A percentile compares a stretch with the other conserved stretches of the same genome.
Evolutionary conservation across 2,797 vertebrate genomes (phyloP).

Genomic region (Sebastes alutus): DNA sequence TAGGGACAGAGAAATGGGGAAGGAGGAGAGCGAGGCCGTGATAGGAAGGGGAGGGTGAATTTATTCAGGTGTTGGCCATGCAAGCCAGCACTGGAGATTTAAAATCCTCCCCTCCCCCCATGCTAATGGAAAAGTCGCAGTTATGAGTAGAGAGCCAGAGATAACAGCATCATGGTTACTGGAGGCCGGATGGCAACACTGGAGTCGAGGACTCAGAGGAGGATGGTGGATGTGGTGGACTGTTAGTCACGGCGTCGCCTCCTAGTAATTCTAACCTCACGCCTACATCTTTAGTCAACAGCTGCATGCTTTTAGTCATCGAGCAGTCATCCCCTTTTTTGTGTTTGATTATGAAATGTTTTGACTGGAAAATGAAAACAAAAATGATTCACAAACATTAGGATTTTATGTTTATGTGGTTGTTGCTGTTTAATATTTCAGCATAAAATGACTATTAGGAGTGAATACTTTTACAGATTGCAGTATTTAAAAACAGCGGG

Average conservation of each 20-base stretch:
- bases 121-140: not conserved
- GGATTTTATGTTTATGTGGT: not conserved
- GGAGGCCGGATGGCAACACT: not conserved
- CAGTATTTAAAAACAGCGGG: not conserved
- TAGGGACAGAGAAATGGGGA: constrained; percentile 41
- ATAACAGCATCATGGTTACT: not conserved
- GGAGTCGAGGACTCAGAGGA: constrained; percentile 23
- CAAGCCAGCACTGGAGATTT: constrained; percentile 57
- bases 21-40: constrained; percentile 9
- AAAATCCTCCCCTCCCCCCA: constrained; percentile 24
- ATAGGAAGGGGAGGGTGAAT: constrained; percentile 34
- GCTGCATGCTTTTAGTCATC: constrained; percentile 21
- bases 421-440: not conserved
- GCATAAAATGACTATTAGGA: not conserved
- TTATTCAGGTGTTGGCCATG: constrained; percentile 66
- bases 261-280: constrained; percentile 20
- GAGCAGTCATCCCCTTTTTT: not conserved
- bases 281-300: too few relatives aligned
- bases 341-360: constrained; percentile 3
- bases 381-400: not conserved
- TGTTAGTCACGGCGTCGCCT: not conserved
- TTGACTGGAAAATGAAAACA: not conserved
- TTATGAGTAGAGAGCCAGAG: too few relatives aligned
- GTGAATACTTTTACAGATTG: not conserved
- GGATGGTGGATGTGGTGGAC: not conserved